Conservation (phyloP, 2,888 invertebrate genomes). For the Eupithecia inturbata region DNA sequence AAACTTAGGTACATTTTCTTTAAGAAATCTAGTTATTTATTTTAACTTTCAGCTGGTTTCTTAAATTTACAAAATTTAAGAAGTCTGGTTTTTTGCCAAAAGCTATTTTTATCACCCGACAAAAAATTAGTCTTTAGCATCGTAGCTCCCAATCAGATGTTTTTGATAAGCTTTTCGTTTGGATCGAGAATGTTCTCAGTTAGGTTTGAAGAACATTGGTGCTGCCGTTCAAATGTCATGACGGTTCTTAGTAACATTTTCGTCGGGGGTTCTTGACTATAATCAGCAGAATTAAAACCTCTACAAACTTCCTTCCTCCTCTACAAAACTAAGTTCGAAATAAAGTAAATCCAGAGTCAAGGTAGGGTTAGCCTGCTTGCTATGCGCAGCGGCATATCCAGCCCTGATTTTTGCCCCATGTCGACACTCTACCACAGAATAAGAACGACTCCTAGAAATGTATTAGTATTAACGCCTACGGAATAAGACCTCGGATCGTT, state of each 20-base stretch:
- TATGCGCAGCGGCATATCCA: slow-evolving; percentile 73
- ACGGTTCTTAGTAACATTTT: not conserved
- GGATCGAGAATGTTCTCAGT: not conserved
- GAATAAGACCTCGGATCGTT: slow-evolving; percentile 67
- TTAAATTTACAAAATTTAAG: too few relatives aligned
- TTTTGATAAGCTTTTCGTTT: not conserved
- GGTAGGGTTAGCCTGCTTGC: slow-evolving; percentile 62
- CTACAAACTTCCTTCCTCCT: not conserved
- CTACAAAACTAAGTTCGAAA: not conserved
- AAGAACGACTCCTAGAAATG: slow-evolving; percentile 61
- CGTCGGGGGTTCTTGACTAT: not conserved
- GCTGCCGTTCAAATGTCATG: not conserved
- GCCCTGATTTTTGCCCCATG: slow-evolving; percentile 80
- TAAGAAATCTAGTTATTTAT: not conserved
- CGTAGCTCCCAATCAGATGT: not conserved
- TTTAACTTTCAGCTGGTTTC: too few relatives aligned
- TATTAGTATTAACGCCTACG: slow-evolving; percentile 79
- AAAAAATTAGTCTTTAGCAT: not conserved
- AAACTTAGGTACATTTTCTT: not conserved
- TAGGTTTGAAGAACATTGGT: not conserved
- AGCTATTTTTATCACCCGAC: not conserved
- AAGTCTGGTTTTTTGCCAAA: too few relatives aligned
- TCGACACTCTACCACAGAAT: slow-evolving; percentile 61
- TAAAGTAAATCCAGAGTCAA: slow-evolving; percentile 13
- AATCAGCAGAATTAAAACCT: not conserved